Evolutionary conservation across 2,888 invertebrate genomes (phyloP).

Genomic region (Ophion slaviceki): DNA sequence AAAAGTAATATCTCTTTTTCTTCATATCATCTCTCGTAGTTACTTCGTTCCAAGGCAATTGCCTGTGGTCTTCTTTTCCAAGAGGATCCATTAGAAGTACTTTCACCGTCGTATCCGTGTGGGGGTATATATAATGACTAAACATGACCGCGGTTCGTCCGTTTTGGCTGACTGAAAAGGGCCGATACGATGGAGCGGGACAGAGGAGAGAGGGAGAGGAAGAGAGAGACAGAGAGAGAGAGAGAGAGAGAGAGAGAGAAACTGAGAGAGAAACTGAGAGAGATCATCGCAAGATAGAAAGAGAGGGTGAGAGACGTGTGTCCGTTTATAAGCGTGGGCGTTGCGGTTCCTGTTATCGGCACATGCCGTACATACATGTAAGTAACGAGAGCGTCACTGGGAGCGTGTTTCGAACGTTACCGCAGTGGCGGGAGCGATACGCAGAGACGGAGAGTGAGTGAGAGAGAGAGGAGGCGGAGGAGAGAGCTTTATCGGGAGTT

Average conservation of each 20-base stretch:
- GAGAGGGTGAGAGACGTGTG: constrained; percentile 18
- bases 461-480: constrained; percentile 38
- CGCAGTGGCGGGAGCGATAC: too few relatives aligned
- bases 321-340: constrained; percentile 66
- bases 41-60: too few relatives aligned
- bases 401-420: constrained; percentile 30
- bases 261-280: not conserved
- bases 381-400: constrained; percentile 23
- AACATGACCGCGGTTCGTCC: constrained; percentile 23
- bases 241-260: too few relatives aligned
- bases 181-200: too few relatives aligned
- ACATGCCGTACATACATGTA: constrained; percentile 48
- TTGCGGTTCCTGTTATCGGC: constrained; percentile 64
- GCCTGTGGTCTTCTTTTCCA: too few relatives aligned
- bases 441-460: not conserved
- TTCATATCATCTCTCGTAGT: too few relatives aligned
- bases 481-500: constrained; percentile 54
- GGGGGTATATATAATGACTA: not conserved
- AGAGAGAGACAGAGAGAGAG: too few relatives aligned
- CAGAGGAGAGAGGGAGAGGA: too few relatives aligned
- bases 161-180: constrained; percentile 18
- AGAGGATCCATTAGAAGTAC: too few relatives aligned
- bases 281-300: constrained; percentile 22
- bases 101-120: not conserved
- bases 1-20: too few relatives aligned